Conservation (phyloP, 2,888 invertebrate genomes). For the Anorthoa munda region DNA sequence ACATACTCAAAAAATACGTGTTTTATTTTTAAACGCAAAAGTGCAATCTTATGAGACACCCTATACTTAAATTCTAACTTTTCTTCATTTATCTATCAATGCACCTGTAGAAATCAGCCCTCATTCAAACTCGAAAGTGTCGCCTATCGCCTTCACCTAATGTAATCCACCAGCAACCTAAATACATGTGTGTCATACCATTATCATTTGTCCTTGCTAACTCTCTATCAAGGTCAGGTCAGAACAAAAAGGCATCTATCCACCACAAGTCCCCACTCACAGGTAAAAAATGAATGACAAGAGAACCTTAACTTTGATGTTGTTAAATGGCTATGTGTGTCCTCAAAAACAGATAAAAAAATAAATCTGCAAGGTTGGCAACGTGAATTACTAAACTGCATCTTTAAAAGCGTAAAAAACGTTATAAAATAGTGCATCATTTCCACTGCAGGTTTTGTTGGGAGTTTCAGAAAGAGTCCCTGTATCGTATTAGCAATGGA, state of each 20-base stretch:
- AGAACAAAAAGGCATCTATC: conserved; percentile 60
- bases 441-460: conserved; percentile 50
- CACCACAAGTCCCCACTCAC: conserved; percentile 63
- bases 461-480: background rate
- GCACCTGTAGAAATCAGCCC: conserved; percentile 22
- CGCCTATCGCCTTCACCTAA: conserved; percentile 10
- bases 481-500: conserved; percentile 45
- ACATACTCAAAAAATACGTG: too few species aligned
- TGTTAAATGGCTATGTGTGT: conserved; percentile 82
- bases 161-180: conserved; percentile 25
- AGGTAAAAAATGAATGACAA: conserved; percentile 77
- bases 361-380: conserved; percentile 77
- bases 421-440: conserved; percentile 20
- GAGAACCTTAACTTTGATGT: conserved; percentile 78
- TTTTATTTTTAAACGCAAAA: too few species aligned
- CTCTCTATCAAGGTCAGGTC: conserved; percentile 63
- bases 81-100: background rate
- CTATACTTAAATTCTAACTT: background rate
- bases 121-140: conserved; percentile 22
- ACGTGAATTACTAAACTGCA: conserved; percentile 71
- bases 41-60: too few species aligned
- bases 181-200: conserved; percentile 46
- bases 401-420: conserved; percentile 51
- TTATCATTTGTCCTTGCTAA: conserved; percentile 62
- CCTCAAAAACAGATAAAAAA: conserved; percentile 81